A percentile compares a stretch with the other conserved stretches of the same genome.
phyloP scores from a whole-genome alignment of 2,797 vertebrate species.

The Parauchenoglanis punctatus region DNA sequence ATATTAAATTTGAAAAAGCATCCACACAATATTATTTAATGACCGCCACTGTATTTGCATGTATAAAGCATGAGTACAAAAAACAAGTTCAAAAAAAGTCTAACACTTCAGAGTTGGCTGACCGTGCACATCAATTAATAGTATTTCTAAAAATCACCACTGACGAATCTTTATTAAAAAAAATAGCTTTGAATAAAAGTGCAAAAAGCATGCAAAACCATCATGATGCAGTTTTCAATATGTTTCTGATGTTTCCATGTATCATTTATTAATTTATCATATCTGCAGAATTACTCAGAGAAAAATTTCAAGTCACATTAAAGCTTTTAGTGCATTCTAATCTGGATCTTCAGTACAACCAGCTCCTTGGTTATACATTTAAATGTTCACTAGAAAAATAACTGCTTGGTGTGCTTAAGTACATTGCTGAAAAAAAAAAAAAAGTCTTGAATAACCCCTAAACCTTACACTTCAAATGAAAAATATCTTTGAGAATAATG shows the following conservation, averaged over 20 bases:
- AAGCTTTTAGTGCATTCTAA: conserved; percentile 69
- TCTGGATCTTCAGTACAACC: conserved; percentile 78
- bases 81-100: conserved; percentile 48
- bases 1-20: conserved; percentile 41
- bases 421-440: conserved; percentile 45
- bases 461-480: conserved; percentile 52
- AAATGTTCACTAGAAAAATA: conserved; percentile 60
- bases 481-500: conserved; percentile 58
- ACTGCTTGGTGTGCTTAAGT: conserved; percentile 61
- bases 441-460: conserved; percentile 44
- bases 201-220: conserved; percentile 72
- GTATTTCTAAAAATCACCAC: conserved; percentile 57
- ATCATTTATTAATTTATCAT: conserved; percentile 68
- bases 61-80: conserved; percentile 59
- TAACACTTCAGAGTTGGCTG: conserved; percentile 62
- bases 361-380: conserved; percentile 73
- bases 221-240: conserved; percentile 63
- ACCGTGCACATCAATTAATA: conserved; percentile 74
- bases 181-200: conserved; percentile 70
- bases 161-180: conserved; percentile 62
- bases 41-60: conserved; percentile 53
- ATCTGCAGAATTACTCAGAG: conserved; percentile 58
- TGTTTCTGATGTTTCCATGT: conserved; percentile 57
- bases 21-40: conserved; percentile 44
- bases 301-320: conserved; percentile 65